Conservation (phyloP, 1,140 invertebrate species). For the Drosophila prosaltans region DNA sequence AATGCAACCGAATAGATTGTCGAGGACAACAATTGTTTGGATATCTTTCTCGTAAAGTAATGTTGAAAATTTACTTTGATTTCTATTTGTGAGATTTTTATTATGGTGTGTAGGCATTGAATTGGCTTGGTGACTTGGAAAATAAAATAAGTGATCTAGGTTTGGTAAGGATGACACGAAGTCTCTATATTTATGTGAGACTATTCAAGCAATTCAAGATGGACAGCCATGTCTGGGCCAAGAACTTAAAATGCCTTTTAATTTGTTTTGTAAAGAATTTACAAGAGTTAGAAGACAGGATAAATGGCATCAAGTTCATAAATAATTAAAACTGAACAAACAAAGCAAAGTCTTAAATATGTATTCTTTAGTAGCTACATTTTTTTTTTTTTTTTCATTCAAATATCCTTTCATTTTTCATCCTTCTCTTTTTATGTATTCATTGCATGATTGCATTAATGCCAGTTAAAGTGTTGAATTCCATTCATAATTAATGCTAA, state of each 20-base stretch:
- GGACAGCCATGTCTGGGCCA: too few relatives aligned
- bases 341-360: background rate
- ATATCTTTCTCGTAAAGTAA: background rate
- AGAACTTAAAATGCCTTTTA: too few relatives aligned
- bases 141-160: background rate
- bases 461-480: background rate
- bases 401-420: background rate
- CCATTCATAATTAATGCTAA: constrained; percentile 6
- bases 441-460: background rate
- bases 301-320: too few relatives aligned
- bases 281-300: too few relatives aligned
- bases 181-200: too few relatives aligned
- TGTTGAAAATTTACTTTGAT: constrained; percentile 26
- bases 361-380: background rate
- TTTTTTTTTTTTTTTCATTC: too few relatives aligned
- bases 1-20: constrained; percentile 13
- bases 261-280: too few relatives aligned
- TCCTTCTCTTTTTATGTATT: background rate
- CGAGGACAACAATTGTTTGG: constrained; percentile 23
- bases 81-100: constrained; percentile 26
- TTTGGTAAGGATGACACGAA: background rate
- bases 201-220: too few relatives aligned
- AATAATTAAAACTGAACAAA: too few relatives aligned
- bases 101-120: background rate
- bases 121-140: background rate